phyloP scores from a whole-genome alignment of 2,888 invertebrate genomes.

The Drosophila acutilabella region DNA sequence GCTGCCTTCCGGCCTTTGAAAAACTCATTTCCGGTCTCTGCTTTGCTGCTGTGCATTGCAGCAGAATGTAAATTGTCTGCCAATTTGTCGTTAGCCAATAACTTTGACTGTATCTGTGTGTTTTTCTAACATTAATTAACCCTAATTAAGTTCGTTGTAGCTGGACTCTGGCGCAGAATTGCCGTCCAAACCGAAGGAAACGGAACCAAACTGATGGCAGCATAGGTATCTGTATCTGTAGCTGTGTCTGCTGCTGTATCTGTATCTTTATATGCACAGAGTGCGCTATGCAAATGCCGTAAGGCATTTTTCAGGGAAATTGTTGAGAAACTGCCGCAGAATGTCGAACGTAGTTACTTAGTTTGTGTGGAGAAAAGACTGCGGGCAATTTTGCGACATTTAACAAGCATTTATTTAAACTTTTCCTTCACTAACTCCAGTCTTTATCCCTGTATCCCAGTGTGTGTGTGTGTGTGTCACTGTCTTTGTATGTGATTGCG shows the following conservation, averaged over 20 bases:
- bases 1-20: constrained; percentile 75
- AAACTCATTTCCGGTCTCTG: constrained; percentile 76
- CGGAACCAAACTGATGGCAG: background rate
- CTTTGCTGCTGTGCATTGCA: constrained; percentile 26
- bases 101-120: constrained; percentile 27
- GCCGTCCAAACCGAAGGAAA: background rate
- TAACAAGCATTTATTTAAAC: constrained; percentile 71
- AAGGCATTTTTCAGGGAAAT: constrained; percentile 58
- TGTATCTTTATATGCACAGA: constrained; percentile 11
- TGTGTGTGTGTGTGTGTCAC: background rate
- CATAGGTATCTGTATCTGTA: constrained; percentile 7
- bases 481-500: constrained; percentile 3
- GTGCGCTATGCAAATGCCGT: constrained; percentile 40
- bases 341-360: constrained; percentile 56
- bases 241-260: background rate
- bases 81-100: constrained; percentile 71
- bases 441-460: background rate
- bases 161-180: constrained; percentile 30
- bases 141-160: constrained; percentile 69
- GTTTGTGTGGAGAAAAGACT: constrained; percentile 46
- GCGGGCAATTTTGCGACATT: constrained; percentile 67
- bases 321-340: constrained; percentile 59
- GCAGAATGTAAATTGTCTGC: constrained; percentile 56
- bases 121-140: constrained; percentile 77
- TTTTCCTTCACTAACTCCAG: constrained; percentile 31